Evolutionary conservation across 2,797 vertebrate species (phyloP).

Genomic region (Premnoplex brunnescens): DNA sequence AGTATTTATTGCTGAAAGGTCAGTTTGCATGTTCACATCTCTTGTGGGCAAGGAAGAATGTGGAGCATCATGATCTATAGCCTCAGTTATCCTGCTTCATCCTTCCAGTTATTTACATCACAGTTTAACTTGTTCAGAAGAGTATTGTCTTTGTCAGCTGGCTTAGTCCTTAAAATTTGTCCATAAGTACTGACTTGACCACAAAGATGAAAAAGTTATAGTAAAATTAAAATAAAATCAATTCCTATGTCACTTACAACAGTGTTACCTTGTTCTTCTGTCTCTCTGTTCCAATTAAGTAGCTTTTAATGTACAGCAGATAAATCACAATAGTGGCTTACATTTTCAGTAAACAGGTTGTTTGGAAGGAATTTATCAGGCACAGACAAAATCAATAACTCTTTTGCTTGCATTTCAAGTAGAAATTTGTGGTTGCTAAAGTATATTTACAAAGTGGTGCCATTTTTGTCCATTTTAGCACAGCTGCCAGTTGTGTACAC

Average conservation of each 20-base stretch:
- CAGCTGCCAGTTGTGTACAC: background rate
- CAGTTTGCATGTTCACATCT: background rate
- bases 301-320: background rate
- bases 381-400: conserved; percentile 36
- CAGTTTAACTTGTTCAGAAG: background rate
- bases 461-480: background rate
- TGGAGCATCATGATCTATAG: background rate
- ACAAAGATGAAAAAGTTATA: background rate
- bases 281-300: conserved; percentile 18
- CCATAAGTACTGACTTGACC: background rate
- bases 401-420: conserved; percentile 17
- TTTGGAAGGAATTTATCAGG: conserved; percentile 14
- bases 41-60: background rate
- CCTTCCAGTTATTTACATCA: background rate
- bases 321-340: conserved; percentile 32
- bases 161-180: background rate
- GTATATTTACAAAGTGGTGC: background rate
- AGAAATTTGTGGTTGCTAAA: background rate
- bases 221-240: conserved; percentile 14
- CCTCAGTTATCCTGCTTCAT: background rate
- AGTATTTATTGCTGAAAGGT: background rate
- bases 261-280: background rate
- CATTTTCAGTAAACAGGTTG: conserved; percentile 13
- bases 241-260: background rate
- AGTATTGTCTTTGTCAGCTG: background rate